Evolutionary conservation across 2,797 vertebrate species (phyloP).

Genomic region (Harpagifer antarcticus): DNA sequence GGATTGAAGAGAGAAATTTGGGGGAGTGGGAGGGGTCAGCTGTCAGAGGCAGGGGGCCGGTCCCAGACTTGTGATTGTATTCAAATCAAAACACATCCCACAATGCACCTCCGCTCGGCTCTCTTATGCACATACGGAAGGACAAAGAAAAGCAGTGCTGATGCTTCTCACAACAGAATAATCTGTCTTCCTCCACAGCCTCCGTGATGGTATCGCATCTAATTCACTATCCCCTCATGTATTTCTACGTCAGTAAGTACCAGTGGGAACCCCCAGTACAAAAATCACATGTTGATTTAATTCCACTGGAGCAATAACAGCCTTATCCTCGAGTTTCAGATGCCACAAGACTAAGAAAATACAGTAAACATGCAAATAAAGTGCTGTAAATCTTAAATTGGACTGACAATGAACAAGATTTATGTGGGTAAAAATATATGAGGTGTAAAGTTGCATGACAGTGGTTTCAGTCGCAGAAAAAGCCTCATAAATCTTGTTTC

Average conservation of each 20-base stretch:
- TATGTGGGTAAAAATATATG: slow-evolving; percentile 2
- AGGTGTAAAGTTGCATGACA: slow-evolving; percentile 13
- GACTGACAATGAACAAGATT: background rate
- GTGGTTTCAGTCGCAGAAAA: slow-evolving; percentile 46
- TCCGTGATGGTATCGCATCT: slow-evolving; percentile 62
- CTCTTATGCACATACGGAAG: slow-evolving; percentile 78
- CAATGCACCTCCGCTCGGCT: slow-evolving; percentile 82
- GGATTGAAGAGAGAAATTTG: slow-evolving; percentile 86
- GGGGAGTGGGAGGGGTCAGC: slow-evolving; percentile 77
- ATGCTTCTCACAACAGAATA: slow-evolving; percentile 78
- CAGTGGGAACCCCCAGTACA: slow-evolving; percentile 49
- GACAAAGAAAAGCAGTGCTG: slow-evolving; percentile 83
- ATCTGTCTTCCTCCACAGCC: slow-evolving; percentile 72
- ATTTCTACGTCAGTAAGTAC: slow-evolving; percentile 40
- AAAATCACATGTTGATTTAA: slow-evolving; percentile 55
- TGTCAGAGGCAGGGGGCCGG: slow-evolving; percentile 71
- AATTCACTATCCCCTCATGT: slow-evolving; percentile 38
- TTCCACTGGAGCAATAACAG: slow-evolving; percentile 26
- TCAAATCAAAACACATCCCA: slow-evolving; percentile 90
- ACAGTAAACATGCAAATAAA: background rate
- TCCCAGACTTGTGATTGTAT: slow-evolving; percentile 86
- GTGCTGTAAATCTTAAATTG: slow-evolving; percentile 7
- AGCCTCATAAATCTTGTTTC: slow-evolving; percentile 29
- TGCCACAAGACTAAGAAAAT: slow-evolving; percentile 10
- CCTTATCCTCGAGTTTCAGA: background rate